Conservation (phyloP, 1,140 invertebrate species). For the Tribolium madens region DNA sequence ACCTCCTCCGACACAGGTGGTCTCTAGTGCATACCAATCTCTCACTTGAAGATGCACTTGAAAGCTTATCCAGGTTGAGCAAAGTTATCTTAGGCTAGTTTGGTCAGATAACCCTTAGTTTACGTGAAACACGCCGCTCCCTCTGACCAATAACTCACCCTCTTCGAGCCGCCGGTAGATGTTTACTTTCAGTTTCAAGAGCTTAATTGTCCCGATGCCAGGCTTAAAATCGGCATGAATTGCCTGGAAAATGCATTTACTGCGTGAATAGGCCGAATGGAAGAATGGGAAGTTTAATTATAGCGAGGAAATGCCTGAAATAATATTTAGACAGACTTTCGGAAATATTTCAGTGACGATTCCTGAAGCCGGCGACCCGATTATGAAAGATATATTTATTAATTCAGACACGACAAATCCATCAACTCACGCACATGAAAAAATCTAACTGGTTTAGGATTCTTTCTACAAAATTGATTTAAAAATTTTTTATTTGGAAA, state of each 20-base stretch:
- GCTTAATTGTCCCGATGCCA: slow-evolving; percentile 49
- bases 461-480: background rate
- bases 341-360: slow-evolving; percentile 44
- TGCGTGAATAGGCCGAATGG: slow-evolving; percentile 17
- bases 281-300: slow-evolving; percentile 57
- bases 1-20: slow-evolving; percentile 45
- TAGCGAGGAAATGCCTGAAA: slow-evolving; percentile 59
- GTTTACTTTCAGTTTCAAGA: slow-evolving; percentile 53
- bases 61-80: slow-evolving; percentile 38
- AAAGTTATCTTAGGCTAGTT: slow-evolving; percentile 54
- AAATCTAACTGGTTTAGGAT: too few relatives aligned
- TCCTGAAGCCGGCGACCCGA: background rate
- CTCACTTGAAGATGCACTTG: slow-evolving; percentile 23
- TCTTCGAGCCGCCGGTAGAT: slow-evolving; percentile 40
- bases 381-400: background rate
- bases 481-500: background rate
- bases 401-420: background rate
- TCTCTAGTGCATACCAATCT: slow-evolving; percentile 37
- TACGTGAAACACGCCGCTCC: slow-evolving; percentile 42
- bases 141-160: slow-evolving; percentile 19
- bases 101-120: slow-evolving; percentile 46
- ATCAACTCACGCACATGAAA: too few relatives aligned
- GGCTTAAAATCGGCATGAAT: slow-evolving; percentile 31
- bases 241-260: slow-evolving; percentile 18
- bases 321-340: slow-evolving; percentile 58